These are phyloP conservation scores for Columba guinea DNA, from an alignment of 2,797 vertebrate species.

Conservation along the genomic window DNA sequence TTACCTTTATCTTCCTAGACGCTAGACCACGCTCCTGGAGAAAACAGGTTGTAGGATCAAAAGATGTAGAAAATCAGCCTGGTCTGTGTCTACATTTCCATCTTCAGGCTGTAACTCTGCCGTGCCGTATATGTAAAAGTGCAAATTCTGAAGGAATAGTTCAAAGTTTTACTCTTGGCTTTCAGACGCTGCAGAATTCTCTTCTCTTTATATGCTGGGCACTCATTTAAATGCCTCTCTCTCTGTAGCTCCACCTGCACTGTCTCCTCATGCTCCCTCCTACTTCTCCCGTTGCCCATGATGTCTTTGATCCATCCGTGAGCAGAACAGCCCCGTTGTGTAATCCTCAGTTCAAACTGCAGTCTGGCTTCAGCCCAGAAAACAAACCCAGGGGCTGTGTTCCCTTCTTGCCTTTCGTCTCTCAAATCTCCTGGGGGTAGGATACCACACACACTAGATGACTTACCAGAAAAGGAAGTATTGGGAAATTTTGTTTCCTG, in stretches of 20 bases:
- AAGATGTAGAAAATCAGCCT: neutral
- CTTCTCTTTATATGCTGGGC: neutral
- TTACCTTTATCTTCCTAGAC: slow-evolving; percentile 2
- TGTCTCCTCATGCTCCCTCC: neutral
- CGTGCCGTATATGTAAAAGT: neutral
- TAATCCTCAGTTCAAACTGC: neutral
- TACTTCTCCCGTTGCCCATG: neutral
- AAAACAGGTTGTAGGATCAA: neutral
- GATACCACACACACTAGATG: neutral
- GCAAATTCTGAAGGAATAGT: neutral
- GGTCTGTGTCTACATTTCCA: neutral
- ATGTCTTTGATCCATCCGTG: neutral
- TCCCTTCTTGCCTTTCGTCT: neutral
- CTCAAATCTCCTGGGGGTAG: neutral
- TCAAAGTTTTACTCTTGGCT: slow-evolving; percentile 4
- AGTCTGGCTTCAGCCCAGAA: neutral
- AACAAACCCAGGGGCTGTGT: neutral
- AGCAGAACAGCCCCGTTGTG: neutral
- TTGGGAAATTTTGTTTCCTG: slow-evolving; percentile 50
- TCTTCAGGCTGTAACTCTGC: neutral
- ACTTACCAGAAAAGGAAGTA: slow-evolving; percentile 49
- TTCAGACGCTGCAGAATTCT: neutral
- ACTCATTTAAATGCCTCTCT: neutral
- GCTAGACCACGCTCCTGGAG: neutral
- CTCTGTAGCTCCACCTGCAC: neutral